Percentiles rank a stretch among this genome's conserved stretches.
Evolutionary conservation across 2,888 invertebrate species (phyloP).

Genomic region (Adelphocoris suturalis): DNA sequence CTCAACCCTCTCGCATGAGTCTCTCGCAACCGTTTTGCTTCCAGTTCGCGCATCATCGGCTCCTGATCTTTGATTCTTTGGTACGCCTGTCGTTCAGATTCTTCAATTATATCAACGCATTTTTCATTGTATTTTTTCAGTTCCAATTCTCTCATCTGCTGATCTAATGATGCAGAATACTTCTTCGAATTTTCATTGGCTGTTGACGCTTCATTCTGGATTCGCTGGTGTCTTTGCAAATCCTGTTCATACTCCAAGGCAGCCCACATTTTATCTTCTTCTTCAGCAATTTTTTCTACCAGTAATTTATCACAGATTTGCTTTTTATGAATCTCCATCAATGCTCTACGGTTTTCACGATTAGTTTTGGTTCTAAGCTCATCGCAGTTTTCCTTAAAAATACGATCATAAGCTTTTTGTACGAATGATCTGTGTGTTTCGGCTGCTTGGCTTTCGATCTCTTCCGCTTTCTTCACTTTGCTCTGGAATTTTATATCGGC

Average conservation of each 20-base stretch:
- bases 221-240: neutral
- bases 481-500: constrained; percentile 48
- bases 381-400: constrained; percentile 56
- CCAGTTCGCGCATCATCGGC: neutral
- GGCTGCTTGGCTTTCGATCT: constrained; percentile 42
- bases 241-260: neutral
- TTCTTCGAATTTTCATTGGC: neutral
- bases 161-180: neutral
- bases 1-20: neutral
- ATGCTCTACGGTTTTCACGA: constrained; percentile 24
- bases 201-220: neutral
- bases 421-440: constrained; percentile 47
- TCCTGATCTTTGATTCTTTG: neutral
- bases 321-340: constrained; percentile 58
- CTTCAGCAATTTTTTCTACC: constrained; percentile 39
- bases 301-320: constrained; percentile 70
- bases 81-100: neutral
- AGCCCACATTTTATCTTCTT: constrained; percentile 69
- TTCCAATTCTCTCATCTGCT: neutral
- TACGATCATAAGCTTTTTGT: constrained; percentile 49
- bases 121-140: constrained; percentile 21
- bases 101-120: constrained; percentile 38
- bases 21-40: neutral
- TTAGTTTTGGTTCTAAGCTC: constrained; percentile 49
- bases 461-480: constrained; percentile 66